Conservation (phyloP, 2,113 vertebrate genomes). For the Cyprinus carpio region DNA sequence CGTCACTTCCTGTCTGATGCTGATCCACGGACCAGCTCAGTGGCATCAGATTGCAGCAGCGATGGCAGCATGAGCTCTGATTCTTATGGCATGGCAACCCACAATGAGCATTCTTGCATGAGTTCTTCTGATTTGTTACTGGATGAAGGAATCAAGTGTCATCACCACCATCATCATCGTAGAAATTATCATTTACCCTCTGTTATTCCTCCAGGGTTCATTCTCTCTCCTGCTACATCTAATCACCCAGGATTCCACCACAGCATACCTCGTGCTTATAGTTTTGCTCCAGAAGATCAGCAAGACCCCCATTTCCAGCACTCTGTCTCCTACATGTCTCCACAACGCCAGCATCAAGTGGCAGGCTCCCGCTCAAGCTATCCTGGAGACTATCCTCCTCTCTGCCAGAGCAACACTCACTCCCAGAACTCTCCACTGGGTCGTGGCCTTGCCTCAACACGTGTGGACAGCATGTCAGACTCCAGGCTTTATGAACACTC, state of each 20-base stretch:
- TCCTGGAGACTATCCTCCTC: conserved; percentile 82
- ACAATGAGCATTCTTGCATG: conserved; percentile 83
- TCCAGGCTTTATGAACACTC: conserved; percentile 86
- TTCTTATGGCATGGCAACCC: conserved; percentile 77
- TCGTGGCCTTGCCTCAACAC: conserved; percentile 81
- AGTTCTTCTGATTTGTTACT: conserved; percentile 83
- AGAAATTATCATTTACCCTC: conserved; percentile 61
- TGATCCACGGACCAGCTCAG: conserved; percentile 84
- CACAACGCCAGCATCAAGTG: conserved; percentile 83
- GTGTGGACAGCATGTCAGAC: conserved; percentile 89
- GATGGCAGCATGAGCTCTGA: conserved; percentile 90
- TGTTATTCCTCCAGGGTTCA: conserved; percentile 78
- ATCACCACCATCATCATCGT: conserved; percentile 80
- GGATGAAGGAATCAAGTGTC: conserved; percentile 83
- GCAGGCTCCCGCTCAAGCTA: conserved; percentile 85
- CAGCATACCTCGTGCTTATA: conserved; percentile 78
- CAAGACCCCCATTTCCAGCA: conserved; percentile 83
- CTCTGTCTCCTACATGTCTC: conserved; percentile 80
- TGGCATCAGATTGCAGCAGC: conserved; percentile 92
- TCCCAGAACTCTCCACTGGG: conserved; percentile 80
- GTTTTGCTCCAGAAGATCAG: conserved; percentile 80
- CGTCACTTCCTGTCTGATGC: conserved; percentile 84
- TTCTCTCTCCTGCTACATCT: conserved; percentile 72
- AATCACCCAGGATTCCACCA: conserved; percentile 78
- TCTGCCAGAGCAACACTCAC: conserved; percentile 68